Base-by-base conservation (phyloP, 2,113 vertebrate genomes). In the Apodemus sylvaticus region DNA sequence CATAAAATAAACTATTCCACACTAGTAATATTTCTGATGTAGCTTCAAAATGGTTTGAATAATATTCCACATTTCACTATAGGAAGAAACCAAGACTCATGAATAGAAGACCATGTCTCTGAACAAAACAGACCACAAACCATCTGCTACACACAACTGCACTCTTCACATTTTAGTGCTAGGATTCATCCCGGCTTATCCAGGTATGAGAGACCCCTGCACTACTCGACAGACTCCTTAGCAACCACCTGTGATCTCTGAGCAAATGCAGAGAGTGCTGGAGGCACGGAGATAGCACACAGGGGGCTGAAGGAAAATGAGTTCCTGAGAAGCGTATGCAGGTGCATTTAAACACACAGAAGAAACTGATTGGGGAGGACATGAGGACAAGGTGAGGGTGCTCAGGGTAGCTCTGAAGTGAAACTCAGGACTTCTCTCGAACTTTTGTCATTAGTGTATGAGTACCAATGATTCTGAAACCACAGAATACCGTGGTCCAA, bases 1-100 rank as follows among this genome's bases (percentile, higher is more conserved):
- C 83, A 86, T 86, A 60, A 97, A 45, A 97, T 79, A 62, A 96
- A 94, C 83, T 62, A 45, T n/a, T 29, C 42, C 62, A 91, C 97
- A 89, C 62, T 81, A 95, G 97, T 62, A 86, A 51, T 48, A 58
- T 20, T 87, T 70, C 68, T 81, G 93, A 48, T 60, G 20, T 70
- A 12, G 20, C 31, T 82, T 94, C 12, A 73, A 53, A 31, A 74
- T 85, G 36, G 81, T 93, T 93, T 58, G 11, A 93, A 71, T 64
- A 74, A 79, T 11, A 71, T 3, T 13, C 36, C 8, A 11, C 12
- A 42, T 79, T 91, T 74, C 29, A 11, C 70, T 45, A 29, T 31
- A 62, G 58, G 78, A 91, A 94, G 94, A 83, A 29, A 83, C 48
- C 86, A 60, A 51, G 71, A 7, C 31, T 45, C 20, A 20, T n/a